A percentile compares a stretch with the other conserved stretches of the same genome.
Evolutionary conservation across 2,113 vertebrate species (phyloP).

Genomic region (Corapipo altera): DNA sequence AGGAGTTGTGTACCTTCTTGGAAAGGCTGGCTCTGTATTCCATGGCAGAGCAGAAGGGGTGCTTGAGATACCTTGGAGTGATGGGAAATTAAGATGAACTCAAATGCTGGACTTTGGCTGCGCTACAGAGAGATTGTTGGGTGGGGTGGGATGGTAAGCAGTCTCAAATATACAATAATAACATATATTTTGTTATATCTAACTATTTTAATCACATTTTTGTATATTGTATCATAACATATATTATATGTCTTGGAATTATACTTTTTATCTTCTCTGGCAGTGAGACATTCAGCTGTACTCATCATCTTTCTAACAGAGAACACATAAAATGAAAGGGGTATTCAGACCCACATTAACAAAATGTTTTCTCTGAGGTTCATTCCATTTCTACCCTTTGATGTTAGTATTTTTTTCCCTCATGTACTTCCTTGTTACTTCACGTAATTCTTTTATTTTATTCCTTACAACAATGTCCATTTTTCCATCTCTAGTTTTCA

Average conservation of each 20-base stretch:
- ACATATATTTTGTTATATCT: neutral
- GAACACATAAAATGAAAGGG: neutral
- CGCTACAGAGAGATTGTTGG: neutral
- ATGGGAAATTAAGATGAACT: neutral
- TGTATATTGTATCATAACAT: neutral
- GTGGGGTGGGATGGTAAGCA: neutral
- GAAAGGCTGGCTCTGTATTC: neutral
- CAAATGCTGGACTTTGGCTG: neutral
- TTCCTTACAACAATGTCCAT: neutral
- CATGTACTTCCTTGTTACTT: neutral
- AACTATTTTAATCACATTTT: neutral
- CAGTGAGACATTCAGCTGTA: neutral
- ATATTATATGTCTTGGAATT: neutral
- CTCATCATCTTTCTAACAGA: neutral
- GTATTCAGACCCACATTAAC: neutral
- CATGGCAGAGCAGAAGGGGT: rapidly evolving
- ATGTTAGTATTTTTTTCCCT: neutral
- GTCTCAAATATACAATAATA: neutral
- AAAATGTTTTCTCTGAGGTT: neutral
- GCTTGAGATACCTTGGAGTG: rapidly evolving
- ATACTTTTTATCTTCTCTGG: neutral
- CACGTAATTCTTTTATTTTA: rapidly evolving
- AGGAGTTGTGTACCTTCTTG: neutral
- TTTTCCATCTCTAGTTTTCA: neutral
- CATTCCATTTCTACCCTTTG: neutral